phyloP scores from a whole-genome alignment of 2,113 vertebrate species.

The Conger conger region DNA sequence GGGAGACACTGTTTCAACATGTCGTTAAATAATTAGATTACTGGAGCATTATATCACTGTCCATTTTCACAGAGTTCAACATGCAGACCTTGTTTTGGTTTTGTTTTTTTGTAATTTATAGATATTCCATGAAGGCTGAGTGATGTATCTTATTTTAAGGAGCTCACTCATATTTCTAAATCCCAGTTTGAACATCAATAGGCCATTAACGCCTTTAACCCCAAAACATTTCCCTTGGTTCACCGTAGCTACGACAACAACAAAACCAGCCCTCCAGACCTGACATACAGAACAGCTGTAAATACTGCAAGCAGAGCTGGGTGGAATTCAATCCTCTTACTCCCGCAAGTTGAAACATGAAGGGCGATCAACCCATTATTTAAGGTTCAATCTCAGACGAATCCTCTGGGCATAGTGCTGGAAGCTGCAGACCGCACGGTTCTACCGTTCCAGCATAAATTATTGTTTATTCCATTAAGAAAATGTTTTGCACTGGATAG shows the following conservation, averaged over 20 bases:
- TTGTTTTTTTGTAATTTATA: not conserved
- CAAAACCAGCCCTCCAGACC: not conserved
- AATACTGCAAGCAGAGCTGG: not conserved
- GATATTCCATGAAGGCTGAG: not conserved
- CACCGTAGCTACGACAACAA: not conserved
- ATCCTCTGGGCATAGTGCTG: not conserved
- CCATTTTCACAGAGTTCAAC: no score
- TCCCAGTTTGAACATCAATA: not conserved
- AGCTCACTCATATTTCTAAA: not conserved
- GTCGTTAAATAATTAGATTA: not conserved
- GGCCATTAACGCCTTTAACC: not conserved
- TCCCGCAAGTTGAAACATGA: not conserved
- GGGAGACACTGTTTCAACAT: not conserved
- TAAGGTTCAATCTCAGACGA: not conserved
- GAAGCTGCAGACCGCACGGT: not conserved
- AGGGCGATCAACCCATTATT: not conserved
- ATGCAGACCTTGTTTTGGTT: no score
- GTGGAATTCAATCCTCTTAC: constrained; percentile 2
- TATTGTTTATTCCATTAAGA: not conserved
- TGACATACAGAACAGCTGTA: not conserved
- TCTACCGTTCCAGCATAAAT: not conserved
- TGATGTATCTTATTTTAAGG: not conserved
- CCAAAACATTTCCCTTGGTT: not conserved
- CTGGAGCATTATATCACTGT: no score
- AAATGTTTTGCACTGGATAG: not conserved